Evolutionary conservation across 2,113 vertebrate genomes (phyloP).

Genomic region (Pollachius pollachius): DNA sequence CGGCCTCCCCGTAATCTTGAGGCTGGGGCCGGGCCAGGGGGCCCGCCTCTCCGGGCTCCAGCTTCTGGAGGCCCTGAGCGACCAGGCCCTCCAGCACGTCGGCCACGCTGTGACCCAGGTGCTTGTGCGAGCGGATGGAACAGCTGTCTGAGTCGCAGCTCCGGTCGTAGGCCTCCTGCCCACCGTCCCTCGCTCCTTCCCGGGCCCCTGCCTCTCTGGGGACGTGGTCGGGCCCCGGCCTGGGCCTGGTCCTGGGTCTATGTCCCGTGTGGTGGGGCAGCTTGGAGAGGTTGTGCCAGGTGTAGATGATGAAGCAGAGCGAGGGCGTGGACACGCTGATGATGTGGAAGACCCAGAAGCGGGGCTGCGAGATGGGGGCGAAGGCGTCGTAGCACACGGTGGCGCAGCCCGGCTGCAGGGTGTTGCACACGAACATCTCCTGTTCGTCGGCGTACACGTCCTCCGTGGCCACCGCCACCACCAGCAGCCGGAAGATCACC

Average conservation of each 20-base stretch:
- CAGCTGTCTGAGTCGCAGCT: conserved; percentile 73
- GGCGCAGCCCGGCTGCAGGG: conserved; percentile 73
- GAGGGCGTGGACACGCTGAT: conserved; percentile 76
- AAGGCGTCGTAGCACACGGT: conserved; percentile 77
- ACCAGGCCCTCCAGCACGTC: conserved; percentile 58
- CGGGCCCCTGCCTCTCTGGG: not conserved
- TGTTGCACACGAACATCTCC: conserved; percentile 79
- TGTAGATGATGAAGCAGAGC: conserved; percentile 77
- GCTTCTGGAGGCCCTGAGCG: conserved; percentile 57
- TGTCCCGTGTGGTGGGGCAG: conserved; percentile 18
- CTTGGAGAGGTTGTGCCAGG: conserved; percentile 78
- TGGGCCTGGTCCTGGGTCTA: not conserved
- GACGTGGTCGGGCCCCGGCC: not conserved
- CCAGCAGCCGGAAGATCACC: conserved; percentile 76
- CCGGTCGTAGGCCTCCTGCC: conserved; percentile 32
- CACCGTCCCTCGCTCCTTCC: not conserved
- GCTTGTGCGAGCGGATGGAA: conserved; percentile 68
- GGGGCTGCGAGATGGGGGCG: conserved; percentile 75
- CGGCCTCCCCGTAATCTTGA: conserved; percentile 2
- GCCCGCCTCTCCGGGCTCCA: conserved; percentile 31
- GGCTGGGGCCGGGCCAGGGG: conserved; percentile 13
- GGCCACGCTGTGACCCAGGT: conserved; percentile 66
- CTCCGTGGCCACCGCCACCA: conserved; percentile 75
- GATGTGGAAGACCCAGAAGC: conserved; percentile 81
- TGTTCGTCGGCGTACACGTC: conserved; percentile 77